Base-by-base conservation (phyloP, 1,140 invertebrate genomes). In the Pseudomyrmex dendroicus region DNA sequence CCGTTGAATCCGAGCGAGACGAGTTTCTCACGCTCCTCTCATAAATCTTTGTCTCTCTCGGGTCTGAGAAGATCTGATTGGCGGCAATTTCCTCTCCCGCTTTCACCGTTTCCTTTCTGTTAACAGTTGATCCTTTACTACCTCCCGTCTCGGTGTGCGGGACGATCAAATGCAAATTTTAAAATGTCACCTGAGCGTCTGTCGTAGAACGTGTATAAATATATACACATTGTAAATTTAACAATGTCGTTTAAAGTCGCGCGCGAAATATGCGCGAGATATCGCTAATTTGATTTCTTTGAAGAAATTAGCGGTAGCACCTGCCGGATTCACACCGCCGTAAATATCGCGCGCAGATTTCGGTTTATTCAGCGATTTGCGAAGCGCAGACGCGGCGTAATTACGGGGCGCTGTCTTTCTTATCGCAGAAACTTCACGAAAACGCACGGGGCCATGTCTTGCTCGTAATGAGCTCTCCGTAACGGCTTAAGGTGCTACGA, bases 1-100 rank as follows among this genome's bases (percentile, higher is more conserved):
- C 78, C 54, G 48, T 8, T 73, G 25, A 73, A 66, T 73, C 84
- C 68, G 50, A 63, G 66, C 73, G 76, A 70, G 84, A 88, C 70
- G 80, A 88, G 78, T 85, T 35, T 35, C 35, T 88, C 84, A 85
- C 87, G 84, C 88, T 73, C 62, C 68, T 73, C 59, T 85, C 86
- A 84, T 89, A 89, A 89, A 89, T 89, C 87, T 88, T 88, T 88
- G 86, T 88, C 87, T 88, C 44, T 67, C 59, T 68, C 35, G 73
- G 86, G 67, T 46, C 73, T 46, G 67, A 62, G 73, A 73, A 84
- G 67, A 86, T 87, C 76, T 86, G 76, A 80, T 80, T 80, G 76
- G 76, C 76, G 66, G 76, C 76, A 80, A 80, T 80, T 85, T 85
- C 59, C 56, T 62, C 68, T 67, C 68, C 48, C 72, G 72, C 63